phyloP scores from a whole-genome alignment of 2,797 vertebrate genomes.

The Sebastolobus altivelis region DNA sequence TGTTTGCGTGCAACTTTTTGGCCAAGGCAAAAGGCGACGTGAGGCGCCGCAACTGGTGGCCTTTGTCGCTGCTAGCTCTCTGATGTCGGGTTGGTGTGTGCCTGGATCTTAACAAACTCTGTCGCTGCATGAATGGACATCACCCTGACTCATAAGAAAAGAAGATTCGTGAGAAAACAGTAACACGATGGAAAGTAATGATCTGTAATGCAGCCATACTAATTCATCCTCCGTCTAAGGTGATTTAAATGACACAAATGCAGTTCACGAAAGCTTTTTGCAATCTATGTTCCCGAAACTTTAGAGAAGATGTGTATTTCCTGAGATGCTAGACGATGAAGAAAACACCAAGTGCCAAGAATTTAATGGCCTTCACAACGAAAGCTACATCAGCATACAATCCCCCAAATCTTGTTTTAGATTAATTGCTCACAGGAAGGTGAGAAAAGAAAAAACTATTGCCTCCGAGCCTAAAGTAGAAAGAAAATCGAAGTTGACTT shows the following conservation, averaged over 20 bases:
- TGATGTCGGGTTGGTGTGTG: too few species aligned
- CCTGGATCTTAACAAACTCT: neutral
- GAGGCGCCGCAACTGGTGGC: too few species aligned
- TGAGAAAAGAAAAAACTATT: slow-evolving; percentile 2
- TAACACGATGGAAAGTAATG: neutral
- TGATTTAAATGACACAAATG: slow-evolving; percentile 30
- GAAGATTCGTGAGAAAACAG: neutral
- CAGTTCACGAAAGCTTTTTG: neutral
- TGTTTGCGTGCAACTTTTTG: too few species aligned
- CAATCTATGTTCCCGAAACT: neutral
- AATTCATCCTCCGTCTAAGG: neutral
- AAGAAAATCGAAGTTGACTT: slow-evolving; percentile 32
- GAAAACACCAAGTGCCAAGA: neutral
- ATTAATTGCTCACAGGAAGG: slow-evolving; percentile 18
- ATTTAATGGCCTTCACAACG: neutral
- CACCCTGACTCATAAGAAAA: neutral
- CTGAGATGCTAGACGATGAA: slow-evolving; percentile 12
- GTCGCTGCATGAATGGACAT: slow-evolving; percentile 8
- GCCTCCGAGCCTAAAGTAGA: neutral
- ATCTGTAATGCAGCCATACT: neutral
- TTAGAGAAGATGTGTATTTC: neutral
- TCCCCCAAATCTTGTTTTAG: neutral
- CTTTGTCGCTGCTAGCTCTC: too few species aligned
- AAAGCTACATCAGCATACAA: slow-evolving; percentile 2
- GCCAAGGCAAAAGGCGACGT: too few species aligned